Evolutionary conservation across 1,140 invertebrate species (phyloP).

Genomic region (Cotesia glomerata): DNA sequence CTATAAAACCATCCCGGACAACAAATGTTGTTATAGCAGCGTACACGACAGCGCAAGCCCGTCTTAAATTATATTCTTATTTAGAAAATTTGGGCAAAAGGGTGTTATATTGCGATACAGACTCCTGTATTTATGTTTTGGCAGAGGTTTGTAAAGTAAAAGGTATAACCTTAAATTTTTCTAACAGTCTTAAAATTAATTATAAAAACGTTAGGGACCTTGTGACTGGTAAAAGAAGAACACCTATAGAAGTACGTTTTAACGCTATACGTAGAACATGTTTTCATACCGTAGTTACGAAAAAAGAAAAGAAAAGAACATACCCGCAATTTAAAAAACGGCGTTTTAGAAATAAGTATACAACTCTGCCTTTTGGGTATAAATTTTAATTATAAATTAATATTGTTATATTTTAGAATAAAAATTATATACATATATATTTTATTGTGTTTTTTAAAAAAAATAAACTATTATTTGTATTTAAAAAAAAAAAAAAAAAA

Average conservation of each 20-base stretch:
- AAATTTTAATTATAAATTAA: no score
- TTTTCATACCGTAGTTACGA: no score
- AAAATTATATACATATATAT: no score
- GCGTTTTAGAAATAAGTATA: neutral
- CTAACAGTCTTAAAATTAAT: slow-evolving; percentile 20
- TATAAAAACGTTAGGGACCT: slow-evolving; percentile 12
- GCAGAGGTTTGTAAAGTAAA: slow-evolving; percentile 28
- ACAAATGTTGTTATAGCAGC: slow-evolving; percentile 52
- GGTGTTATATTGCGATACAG: slow-evolving; percentile 59
- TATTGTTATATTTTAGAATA: no score
- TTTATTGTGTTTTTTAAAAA: no score
- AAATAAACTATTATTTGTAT: no score
- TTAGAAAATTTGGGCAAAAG: slow-evolving; percentile 46
- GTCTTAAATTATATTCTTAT: slow-evolving; percentile 52
- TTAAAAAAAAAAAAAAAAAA: no score
- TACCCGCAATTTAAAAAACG: slow-evolving; percentile 5
- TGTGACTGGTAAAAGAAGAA: slow-evolving; percentile 7
- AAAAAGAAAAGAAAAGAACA: neutral
- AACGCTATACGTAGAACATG: no score
- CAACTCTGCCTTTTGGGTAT: no score
- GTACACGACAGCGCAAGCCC: slow-evolving; percentile 54
- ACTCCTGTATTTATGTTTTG: slow-evolving; percentile 44
- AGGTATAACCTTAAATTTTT: slow-evolving; percentile 25
- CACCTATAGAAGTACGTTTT: neutral
- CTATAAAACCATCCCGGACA: neutral